Base-by-base conservation (phyloP, 2,797 vertebrate species). In the Microcaecilia unicolor region DNA sequence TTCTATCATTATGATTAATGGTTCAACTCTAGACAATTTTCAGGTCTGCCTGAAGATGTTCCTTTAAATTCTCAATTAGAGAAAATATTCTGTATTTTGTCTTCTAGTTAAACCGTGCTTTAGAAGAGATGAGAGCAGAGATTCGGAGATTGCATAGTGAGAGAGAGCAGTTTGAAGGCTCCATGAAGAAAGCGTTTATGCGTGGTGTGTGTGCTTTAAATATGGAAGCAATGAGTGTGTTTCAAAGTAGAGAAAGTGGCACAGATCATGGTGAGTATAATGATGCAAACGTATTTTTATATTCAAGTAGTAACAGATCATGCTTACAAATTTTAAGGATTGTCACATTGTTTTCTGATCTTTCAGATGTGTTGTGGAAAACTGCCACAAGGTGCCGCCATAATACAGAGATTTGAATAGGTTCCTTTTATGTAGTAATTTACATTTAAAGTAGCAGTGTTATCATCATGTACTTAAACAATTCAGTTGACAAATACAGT, bases 161-260 rank as follows among this genome's bases (percentile, higher is more conserved):
- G 57, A 83, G 83, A 44, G 92, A 91, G 5, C 86, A 74, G 3
- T 93, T 86, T 41, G 91, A 97, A 60, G 91, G 91, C 35, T 83
- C 90, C 4, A 93, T 96, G 89, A 98, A 92, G 72, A 98, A 95
- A 61, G 93, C 95, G 3, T 95, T 99, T 56, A 97, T 99, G 96
- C 86, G 96, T 35, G 93, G 95, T 1, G 92, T 99, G 1, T 98
- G 96, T 50, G 96, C 95, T 6, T 78, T 99, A 59, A 98, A 98
- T 66, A 80, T 98, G 13, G 96, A 98, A 74, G 91, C 96, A 34
- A 91, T 98, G 68, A 87, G 76, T 48, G 89, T 99, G 74, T 98
- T 99, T 68, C 82, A 93, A 8, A 59, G 73, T 24, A 59, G 74
- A 41, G 89, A 90, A 10, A 67, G 45, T 29, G 81, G 64, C 47